These are phyloP conservation scores for Argyresthia albistria DNA, from an alignment of 2,888 invertebrate genomes.

Conservation along the genomic window DNA sequence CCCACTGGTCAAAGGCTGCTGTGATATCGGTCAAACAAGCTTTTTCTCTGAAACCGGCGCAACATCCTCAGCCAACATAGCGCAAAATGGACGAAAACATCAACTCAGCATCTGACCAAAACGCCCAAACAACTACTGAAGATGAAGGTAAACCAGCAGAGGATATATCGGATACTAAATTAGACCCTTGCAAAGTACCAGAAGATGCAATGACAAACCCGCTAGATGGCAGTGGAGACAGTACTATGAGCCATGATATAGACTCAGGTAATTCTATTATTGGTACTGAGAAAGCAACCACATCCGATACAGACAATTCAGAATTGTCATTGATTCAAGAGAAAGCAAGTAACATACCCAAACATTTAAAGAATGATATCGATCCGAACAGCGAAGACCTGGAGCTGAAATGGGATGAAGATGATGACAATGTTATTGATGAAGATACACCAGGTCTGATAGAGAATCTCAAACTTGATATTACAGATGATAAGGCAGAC, in stretches of 20 bases:
- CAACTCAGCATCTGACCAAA: background rate
- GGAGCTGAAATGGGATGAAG: slow-evolving; percentile 38
- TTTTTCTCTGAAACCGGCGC: too few species aligned
- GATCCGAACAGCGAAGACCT: slow-evolving; percentile 22
- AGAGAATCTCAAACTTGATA: background rate
- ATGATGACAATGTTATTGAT: slow-evolving; percentile 9
- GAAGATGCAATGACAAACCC: background rate
- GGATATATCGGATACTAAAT: background rate
- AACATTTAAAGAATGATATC: slow-evolving; percentile 2
- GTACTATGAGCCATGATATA: slow-evolving; percentile 1
- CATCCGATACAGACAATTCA: background rate
- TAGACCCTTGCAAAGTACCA: too few species aligned
- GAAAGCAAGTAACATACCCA: background rate
- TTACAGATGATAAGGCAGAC: background rate
- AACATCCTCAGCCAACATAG: background rate
- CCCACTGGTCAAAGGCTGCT: too few species aligned
- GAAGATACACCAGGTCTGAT: background rate
- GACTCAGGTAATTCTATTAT: slow-evolving; percentile 4
- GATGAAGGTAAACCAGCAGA: background rate
- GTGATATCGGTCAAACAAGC: too few species aligned
- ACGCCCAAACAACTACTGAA: background rate
- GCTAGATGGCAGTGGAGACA: background rate
- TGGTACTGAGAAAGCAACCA: background rate
- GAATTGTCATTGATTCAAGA: background rate
- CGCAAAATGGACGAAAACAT: background rate